phyloP scores from a whole-genome alignment of 2,888 invertebrate species.

The Anoncus sp. region DNA sequence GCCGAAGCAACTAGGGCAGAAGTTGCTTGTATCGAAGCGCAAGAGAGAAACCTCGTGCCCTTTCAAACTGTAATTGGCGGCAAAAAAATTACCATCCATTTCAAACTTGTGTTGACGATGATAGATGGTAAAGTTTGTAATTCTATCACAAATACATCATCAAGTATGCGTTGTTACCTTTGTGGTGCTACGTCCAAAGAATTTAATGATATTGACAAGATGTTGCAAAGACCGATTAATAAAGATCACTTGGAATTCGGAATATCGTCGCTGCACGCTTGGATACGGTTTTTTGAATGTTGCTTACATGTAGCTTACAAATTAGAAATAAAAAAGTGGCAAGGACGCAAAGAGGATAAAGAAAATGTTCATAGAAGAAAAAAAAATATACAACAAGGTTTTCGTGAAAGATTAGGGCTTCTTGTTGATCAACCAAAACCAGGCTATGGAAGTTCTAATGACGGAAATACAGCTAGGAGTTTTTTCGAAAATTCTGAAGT shows the following conservation, averaged over 20 bases:
- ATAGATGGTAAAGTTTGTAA: conserved; percentile 17
- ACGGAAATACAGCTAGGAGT: conserved; percentile 34
- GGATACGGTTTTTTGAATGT: conserved; percentile 35
- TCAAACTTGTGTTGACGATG: conserved; percentile 19
- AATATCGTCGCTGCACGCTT: conserved; percentile 27
- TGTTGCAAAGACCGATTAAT: conserved; percentile 1
- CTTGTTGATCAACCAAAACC: conserved; percentile 27
- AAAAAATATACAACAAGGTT: conserved; percentile 16
- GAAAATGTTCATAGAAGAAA: not conserved
- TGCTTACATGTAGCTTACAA: conserved; percentile 25
- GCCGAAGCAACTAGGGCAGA: conserved; percentile 25
- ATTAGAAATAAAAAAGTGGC: conserved; percentile 20
- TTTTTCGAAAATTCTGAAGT: conserved; percentile 36
- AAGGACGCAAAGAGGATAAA: conserved; percentile 3
- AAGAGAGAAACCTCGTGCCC: conserved; percentile 29
- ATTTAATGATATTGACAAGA: conserved; percentile 27
- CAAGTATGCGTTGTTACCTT: conserved; percentile 13
- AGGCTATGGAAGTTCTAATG: conserved; percentile 32
- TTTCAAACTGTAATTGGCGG: conserved; percentile 10
- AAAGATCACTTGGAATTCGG: conserved; percentile 37
- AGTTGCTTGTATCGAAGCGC: conserved; percentile 18
- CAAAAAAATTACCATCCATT: conserved; percentile 3
- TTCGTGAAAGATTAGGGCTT: conserved; percentile 30
- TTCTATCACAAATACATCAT: not conserved
- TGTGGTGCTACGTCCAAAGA: conserved; percentile 32